A percentile compares a stretch with the other conserved stretches of the same genome.
Conservation (phyloP, 1,140 invertebrate species). For the Cyclina sinensis region DNA sequence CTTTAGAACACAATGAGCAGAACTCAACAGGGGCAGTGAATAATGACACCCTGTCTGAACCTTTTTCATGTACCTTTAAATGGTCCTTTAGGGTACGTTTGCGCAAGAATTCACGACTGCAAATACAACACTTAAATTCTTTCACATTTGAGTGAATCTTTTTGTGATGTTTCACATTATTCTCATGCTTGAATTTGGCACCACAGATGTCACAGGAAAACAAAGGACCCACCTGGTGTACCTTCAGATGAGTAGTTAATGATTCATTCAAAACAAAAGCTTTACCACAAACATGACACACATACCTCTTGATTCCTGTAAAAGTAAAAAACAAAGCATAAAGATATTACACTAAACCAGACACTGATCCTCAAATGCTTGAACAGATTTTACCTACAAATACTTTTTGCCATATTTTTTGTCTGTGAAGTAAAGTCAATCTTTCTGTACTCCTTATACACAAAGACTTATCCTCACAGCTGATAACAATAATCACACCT, state of each 20-base stretch:
- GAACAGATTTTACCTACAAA: neutral
- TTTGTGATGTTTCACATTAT: constrained; percentile 31
- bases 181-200: neutral
- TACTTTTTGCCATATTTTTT: too few relatives aligned
- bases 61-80: constrained; percentile 34
- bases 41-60: constrained; percentile 2
- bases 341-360: too few relatives aligned
- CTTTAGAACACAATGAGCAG: constrained; percentile 44
- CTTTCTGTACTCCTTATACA: too few relatives aligned
- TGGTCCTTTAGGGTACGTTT: constrained; percentile 27
- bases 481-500: too few relatives aligned
- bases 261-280: neutral
- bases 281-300: constrained; percentile 54
- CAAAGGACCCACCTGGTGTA: neutral
- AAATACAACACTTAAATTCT: constrained; percentile 50
- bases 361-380: too few relatives aligned
- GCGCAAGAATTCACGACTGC: constrained; percentile 22
- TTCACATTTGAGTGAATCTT: constrained; percentile 47
- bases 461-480: too few relatives aligned
- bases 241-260: constrained; percentile 18
- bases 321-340: neutral
- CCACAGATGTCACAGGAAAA: constrained; percentile 32
- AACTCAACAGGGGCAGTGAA: constrained; percentile 38
- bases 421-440: too few relatives aligned
- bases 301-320: constrained; percentile 28